These are phyloP conservation scores for Rhynchotus rufescens DNA, from an alignment of 2,797 vertebrate genomes.

Conservation along the genomic window DNA sequence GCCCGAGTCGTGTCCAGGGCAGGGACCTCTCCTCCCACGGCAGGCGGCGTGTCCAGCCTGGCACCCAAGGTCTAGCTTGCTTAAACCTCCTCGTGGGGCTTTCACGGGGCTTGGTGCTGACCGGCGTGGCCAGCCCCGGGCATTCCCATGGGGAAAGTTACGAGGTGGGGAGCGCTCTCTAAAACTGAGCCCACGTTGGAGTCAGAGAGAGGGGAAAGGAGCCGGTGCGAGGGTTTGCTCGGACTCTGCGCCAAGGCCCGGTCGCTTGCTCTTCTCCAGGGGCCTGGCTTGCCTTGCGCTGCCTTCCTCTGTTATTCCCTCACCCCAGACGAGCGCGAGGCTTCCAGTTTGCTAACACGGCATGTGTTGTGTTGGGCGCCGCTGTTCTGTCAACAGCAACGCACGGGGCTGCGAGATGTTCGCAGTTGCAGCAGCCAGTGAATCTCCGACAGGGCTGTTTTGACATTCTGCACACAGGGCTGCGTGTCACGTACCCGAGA, in stretches of 20 bases:
- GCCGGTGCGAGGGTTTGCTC: constrained; percentile 39
- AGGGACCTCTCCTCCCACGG: neutral
- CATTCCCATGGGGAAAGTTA: neutral
- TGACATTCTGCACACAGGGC: constrained; percentile 48
- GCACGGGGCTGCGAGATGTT: constrained; percentile 62
- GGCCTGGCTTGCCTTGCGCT: constrained; percentile 36
- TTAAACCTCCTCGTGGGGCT: neutral
- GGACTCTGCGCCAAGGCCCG: constrained; percentile 42
- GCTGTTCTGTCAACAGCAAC: constrained; percentile 70
- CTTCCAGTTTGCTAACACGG: constrained; percentile 74
- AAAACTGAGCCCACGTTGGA: neutral
- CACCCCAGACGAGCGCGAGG: constrained; percentile 67
- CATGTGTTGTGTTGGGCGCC: constrained; percentile 68
- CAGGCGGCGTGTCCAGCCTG: fast-evolving
- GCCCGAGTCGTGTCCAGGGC: no score
- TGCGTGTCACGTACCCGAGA: constrained; percentile 43
- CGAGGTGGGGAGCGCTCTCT: neutral
- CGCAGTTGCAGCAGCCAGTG: constrained; percentile 63
- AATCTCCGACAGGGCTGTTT: constrained; percentile 61
- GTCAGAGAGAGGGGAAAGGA: constrained; percentile 14
- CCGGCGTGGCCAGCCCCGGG: neutral
- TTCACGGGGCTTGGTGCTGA: neutral
- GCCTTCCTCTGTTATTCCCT: constrained; percentile 68
- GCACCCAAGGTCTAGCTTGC: neutral
- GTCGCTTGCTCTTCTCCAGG: constrained; percentile 60